Conservation (phyloP, 1,140 invertebrate genomes). For the Campoletis sonorensis region DNA sequence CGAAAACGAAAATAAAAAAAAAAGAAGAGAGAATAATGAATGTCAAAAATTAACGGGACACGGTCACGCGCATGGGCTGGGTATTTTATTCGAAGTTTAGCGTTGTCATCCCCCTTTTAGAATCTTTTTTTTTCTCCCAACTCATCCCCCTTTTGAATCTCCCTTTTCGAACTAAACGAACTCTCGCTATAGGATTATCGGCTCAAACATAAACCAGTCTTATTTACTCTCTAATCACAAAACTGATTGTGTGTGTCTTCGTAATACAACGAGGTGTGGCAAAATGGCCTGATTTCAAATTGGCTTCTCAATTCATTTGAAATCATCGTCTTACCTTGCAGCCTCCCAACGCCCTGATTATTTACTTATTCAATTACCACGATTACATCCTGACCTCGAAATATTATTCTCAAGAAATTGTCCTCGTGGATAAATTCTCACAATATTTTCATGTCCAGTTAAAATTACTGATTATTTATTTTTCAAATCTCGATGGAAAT, state of each 20-base stretch:
- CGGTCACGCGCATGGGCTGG: neutral
- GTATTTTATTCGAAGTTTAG: neutral
- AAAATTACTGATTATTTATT: no score
- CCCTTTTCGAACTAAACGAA: neutral
- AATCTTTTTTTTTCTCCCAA: neutral
- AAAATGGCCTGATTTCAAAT: constrained; percentile 3
- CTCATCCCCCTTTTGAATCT: no score
- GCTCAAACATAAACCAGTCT: neutral
- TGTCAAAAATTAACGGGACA: neutral
- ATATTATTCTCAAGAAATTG: neutral
- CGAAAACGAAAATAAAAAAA: neutral
- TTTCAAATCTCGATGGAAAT: no score
- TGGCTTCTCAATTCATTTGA: neutral
- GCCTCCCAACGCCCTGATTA: neutral
- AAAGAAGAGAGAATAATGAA: neutral
- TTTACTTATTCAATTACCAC: neutral
- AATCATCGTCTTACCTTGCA: neutral
- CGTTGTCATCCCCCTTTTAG: neutral
- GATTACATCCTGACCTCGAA: neutral
- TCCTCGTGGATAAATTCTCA: no score
- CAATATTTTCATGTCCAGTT: no score
- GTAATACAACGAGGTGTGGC: neutral
- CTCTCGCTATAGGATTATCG: neutral
- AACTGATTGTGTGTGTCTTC: neutral
- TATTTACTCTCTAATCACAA: constrained; percentile 1